phyloP scores from a whole-genome alignment of 2,113 vertebrate species.

The Vombatus ursinus region DNA sequence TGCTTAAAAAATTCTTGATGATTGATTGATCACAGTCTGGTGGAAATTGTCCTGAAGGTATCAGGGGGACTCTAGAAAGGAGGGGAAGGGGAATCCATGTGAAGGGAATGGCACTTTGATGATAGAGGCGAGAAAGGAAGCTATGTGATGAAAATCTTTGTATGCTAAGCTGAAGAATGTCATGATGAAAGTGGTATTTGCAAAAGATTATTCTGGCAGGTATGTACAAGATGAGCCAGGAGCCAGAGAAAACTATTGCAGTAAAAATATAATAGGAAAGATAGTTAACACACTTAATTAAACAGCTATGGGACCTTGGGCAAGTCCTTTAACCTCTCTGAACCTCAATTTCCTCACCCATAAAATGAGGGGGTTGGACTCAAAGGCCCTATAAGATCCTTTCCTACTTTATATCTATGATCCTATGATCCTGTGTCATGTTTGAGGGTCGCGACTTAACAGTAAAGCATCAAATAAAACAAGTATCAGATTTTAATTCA shows the following conservation, averaged over 20 bases:
- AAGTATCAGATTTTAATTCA: neutral
- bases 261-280: neutral
- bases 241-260: neutral
- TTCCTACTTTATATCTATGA: neutral
- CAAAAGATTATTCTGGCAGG: constrained; percentile 14
- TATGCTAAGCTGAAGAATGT: constrained; percentile 42
- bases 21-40: neutral
- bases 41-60: neutral
- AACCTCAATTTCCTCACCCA: neutral
- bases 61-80: neutral
- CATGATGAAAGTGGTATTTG: neutral
- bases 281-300: neutral
- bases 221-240: neutral
- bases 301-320: neutral
- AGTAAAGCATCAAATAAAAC: neutral
- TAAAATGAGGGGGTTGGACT: neutral
- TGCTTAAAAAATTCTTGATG: neutral
- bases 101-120: neutral
- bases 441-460: neutral
- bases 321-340: neutral
- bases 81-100: neutral
- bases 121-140: neutral
- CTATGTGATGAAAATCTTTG: neutral
- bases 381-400: neutral
- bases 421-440: neutral